A percentile compares a stretch with the other conserved stretches of the same genome.
These are phyloP conservation scores for Zoanthus gigantus DNA, from an alignment of 92 coral and sea anemone species.

Conservation along the genomic window DNA sequence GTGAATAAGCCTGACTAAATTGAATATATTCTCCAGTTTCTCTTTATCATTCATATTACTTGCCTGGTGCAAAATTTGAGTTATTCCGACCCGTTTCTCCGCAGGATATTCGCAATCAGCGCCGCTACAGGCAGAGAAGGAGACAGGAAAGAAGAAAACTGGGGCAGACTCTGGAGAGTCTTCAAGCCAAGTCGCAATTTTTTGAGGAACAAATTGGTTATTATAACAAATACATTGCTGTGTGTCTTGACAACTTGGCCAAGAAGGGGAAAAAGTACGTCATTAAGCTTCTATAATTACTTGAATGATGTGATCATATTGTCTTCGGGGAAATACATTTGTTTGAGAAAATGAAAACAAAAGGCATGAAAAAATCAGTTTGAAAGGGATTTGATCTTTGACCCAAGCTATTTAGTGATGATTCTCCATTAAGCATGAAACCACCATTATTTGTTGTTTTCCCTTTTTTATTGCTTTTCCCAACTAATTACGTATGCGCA, in stretches of 20 bases:
- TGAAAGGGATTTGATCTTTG: too few species aligned
- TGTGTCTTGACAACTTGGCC: slow-evolving; percentile 93
- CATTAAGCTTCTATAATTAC: slow-evolving; percentile 29
- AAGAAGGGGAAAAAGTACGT: slow-evolving; percentile 87
- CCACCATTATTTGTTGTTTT: too few species aligned
- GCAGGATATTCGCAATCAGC: slow-evolving; percentile 98
- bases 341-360: too few species aligned
- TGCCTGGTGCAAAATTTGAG: not conserved
- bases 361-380: too few species aligned
- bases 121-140: slow-evolving; percentile 92
- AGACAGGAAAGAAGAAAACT: slow-evolving; percentile 94
- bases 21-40: not conserved
- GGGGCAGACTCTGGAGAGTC: slow-evolving; percentile 90
- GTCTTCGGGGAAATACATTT: too few species aligned
- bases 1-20: too few species aligned
- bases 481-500: too few species aligned
- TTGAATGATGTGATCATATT: not conserved
- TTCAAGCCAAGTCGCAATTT: slow-evolving; percentile 94
- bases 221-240: slow-evolving; percentile 94
- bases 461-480: too few species aligned
- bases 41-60: not conserved
- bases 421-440: not conserved
- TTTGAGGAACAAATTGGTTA: slow-evolving; percentile 98
- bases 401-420: too few species aligned
- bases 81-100: not conserved